Evolutionary conservation across 2,888 invertebrate genomes (phyloP), one percentile per base, ranked within the genome.

Genomic region (Drosophila dives): DNA sequence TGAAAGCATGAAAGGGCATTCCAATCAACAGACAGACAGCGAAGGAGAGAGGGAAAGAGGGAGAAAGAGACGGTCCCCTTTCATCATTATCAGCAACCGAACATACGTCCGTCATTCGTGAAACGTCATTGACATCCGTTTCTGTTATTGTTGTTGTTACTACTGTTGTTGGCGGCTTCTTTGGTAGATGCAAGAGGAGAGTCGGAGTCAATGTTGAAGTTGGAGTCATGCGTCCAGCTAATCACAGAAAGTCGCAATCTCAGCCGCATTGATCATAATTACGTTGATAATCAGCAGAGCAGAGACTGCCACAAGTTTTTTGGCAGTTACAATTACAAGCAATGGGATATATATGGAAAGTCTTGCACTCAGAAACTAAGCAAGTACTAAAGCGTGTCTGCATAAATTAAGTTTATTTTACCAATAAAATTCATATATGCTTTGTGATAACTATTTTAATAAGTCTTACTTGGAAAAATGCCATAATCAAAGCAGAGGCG

Each of bases 321-420:
- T 75, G 86, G 80, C 83, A 79, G 69, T 74, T 78, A 68, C 74
- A 86, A 83, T 86, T 80, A 72, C 68, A 5, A 34, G 23, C 17
- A 62, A 45, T 12, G n/a, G 5, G 40, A 42, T 45, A 12, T 20
- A 12, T 45, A 20, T 29, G 50, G 29, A 50, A 50, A 50, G 50
- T 48, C 48, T 48, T 45, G 6, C 26, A 26, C 49, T 26, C 26
- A 26, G 17, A 26, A 17, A 49, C 0, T 26, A 49, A 23, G 4
- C 8, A 15, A 2, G 2, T 8, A 15, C 45, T 2, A 45, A 45
- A 20, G 15, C 45, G 20, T 45, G 20, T 7, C 20, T 20, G 20
- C 20, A 8, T 23, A 45, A 45, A 45, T 45, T 7, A 45, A 15
- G 45, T 23, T 45, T 15, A 7, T 45, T 45, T 45, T 15, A 45